Conservation (phyloP, 2,797 vertebrate species). For the Brachyrhaphis roseni region DNA sequence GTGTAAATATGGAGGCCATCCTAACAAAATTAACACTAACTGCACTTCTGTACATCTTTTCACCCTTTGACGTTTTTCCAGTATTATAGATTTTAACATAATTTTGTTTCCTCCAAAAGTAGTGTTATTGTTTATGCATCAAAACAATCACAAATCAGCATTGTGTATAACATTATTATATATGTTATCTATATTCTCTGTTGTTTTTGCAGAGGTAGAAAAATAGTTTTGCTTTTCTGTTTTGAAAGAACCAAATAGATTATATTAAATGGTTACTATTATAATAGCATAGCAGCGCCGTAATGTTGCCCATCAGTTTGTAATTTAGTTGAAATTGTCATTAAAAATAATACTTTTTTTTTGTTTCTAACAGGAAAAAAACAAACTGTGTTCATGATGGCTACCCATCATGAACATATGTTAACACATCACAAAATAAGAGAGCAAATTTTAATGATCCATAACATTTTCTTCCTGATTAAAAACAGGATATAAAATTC, state of each 20-base stretch:
- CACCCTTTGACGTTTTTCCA: not conserved
- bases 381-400: not conserved
- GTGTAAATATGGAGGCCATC: not conserved
- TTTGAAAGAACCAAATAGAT: not conserved
- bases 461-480: not conserved
- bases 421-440: not conserved
- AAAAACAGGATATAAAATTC: not conserved
- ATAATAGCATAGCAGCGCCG: not conserved
- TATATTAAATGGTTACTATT: not conserved
- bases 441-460: no score
- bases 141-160: not conserved
- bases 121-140: not conserved
- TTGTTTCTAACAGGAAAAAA: not conserved
- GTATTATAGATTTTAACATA: not conserved
- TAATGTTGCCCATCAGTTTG: not conserved
- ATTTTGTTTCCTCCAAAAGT: not conserved
- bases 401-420: not conserved
- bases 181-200: not conserved
- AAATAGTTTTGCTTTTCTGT: not conserved
- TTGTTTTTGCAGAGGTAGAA: not conserved
- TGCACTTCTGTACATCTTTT: not conserved
- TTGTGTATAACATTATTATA: not conserved
- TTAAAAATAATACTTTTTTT: not conserved
- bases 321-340: not conserved
- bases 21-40: not conserved